Percentiles rank a stretch among this genome's conserved stretches.
These are phyloP conservation scores for Brachyhypopomus occidentalis DNA, from an alignment of 2,113 vertebrate species.

Conservation along the genomic window DNA sequence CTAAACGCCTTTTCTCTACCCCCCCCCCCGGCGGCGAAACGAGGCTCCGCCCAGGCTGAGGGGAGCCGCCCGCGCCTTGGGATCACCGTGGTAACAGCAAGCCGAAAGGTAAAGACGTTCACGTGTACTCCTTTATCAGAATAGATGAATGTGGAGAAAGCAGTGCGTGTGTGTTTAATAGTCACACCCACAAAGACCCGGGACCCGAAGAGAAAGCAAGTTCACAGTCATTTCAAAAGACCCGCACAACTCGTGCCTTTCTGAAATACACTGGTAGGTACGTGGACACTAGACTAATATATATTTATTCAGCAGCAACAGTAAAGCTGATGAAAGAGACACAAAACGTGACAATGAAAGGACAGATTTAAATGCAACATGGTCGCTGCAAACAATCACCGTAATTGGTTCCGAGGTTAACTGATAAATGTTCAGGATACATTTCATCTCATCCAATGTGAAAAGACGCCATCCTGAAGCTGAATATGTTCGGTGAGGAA, in stretches of 20 bases:
- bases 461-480: conserved; percentile 12
- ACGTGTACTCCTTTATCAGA: conserved; percentile 23
- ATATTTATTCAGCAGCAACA: conserved; percentile 56
- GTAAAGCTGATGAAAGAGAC: conserved; percentile 40
- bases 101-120: conserved; percentile 9
- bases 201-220: conserved; percentile 51
- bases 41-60: conserved; percentile 11
- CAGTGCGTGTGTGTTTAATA: conserved; percentile 18
- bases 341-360: conserved; percentile 40
- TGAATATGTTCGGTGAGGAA: conserved; percentile 1
- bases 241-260: conserved; percentile 49
- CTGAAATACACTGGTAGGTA: conserved; percentile 51
- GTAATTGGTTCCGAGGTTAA: conserved; percentile 37
- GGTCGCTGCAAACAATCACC: conserved; percentile 4
- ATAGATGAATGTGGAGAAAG: conserved; percentile 37
- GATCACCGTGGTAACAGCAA: neutral
- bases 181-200: conserved; percentile 30
- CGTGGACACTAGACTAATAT: conserved; percentile 49
- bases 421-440: conserved; percentile 21
- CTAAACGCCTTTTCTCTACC: neutral
- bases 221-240: conserved; percentile 66
- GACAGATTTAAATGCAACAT: conserved; percentile 31
- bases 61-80: conserved; percentile 20
- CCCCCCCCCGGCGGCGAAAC: neutral
- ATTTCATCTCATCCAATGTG: conserved; percentile 22